These are phyloP conservation scores for Plumapathes pennacea DNA, from an alignment of 92 coral and sea anemone species.

Conservation along the genomic window DNA sequence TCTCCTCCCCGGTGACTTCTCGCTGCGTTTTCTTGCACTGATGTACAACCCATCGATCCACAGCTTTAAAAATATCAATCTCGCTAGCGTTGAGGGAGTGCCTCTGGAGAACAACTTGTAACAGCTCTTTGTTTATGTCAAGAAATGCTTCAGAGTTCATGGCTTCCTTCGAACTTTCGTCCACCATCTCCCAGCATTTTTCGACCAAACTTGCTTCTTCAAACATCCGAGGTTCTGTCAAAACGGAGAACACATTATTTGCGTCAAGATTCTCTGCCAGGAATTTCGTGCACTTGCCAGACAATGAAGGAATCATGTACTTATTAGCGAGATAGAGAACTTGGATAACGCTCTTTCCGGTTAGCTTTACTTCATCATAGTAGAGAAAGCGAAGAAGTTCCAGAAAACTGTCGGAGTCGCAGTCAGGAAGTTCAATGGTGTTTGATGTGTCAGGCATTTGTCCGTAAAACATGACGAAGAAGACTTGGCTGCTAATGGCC, in stretches of 20 bases:
- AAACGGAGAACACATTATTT: constrained; percentile 30
- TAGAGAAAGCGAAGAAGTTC: constrained; percentile 52
- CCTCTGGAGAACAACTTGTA: constrained; percentile 23
- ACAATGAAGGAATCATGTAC: constrained; percentile 54
- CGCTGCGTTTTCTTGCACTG: constrained; percentile 20
- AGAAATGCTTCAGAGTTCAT: constrained; percentile 40
- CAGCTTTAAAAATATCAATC: constrained; percentile 62
- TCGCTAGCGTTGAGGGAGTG: constrained; percentile 30
- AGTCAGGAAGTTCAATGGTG: constrained; percentile 41
- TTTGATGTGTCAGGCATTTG: constrained; percentile 42
- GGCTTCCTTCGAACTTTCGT: constrained; percentile 18
- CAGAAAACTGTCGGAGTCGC: constrained; percentile 38
- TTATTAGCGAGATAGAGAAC: constrained; percentile 64
- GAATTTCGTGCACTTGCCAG: constrained; percentile 31
- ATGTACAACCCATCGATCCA: constrained; percentile 46
- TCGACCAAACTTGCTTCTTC: constrained; percentile 30
- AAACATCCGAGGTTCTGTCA: constrained; percentile 38
- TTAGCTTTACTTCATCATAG: constrained; percentile 41
- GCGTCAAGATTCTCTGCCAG: constrained; percentile 11
- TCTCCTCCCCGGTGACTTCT: constrained; percentile 10
- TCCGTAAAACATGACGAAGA: constrained; percentile 65
- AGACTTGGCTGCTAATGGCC: constrained; percentile 62
- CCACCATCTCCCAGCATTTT: constrained; percentile 48
- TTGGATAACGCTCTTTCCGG: constrained; percentile 22
- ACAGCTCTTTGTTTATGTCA: constrained; percentile 13